Percentiles rank a stretch among this genome's conserved stretches.
Evolutionary conservation across 1,140 invertebrate species (phyloP).

Genomic region (Drosophila ironensis): DNA sequence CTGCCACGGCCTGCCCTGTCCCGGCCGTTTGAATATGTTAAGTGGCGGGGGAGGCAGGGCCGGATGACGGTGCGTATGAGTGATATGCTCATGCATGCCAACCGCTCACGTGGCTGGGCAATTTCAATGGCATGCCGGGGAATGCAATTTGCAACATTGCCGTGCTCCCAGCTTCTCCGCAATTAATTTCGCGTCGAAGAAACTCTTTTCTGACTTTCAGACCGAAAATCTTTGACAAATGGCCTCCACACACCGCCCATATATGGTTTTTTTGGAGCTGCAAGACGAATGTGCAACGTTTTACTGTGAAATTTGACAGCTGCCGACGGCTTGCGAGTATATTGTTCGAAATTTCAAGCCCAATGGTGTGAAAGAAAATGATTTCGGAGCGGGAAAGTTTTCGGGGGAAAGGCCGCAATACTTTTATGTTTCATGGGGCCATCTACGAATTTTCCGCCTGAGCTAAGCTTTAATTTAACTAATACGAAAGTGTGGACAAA

Average conservation of each 20-base stretch:
- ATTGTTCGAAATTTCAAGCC: conserved; percentile 11
- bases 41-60: conserved; percentile 26
- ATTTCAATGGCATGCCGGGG: conserved; percentile 36
- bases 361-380: conserved; percentile 22
- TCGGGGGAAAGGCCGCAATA: not conserved
- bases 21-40: conserved; percentile 55
- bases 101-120: conserved; percentile 12
- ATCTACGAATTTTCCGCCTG: conserved; percentile 14
- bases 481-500: conserved; percentile 15
- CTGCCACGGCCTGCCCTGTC: not conserved
- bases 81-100: conserved; percentile 42
- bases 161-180: conserved; percentile 7
- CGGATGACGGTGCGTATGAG: conserved; percentile 52
- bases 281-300: conserved; percentile 47
- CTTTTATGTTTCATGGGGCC: conserved; percentile 9
- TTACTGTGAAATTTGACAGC: conserved; percentile 47
- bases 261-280: conserved; percentile 36
- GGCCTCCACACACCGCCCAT: conserved; percentile 8
- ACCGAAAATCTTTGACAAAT: conserved; percentile 39
- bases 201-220: conserved; percentile 3
- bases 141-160: conserved; percentile 50
- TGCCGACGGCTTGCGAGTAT: conserved; percentile 27
- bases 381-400: conserved; percentile 23
- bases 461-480: conserved; percentile 36
- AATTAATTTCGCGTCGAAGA: conserved; percentile 32